A percentile compares a stretch with the other conserved stretches of the same genome.
These are phyloP conservation scores for Eustalomyia histrio DNA, from an alignment of 2,888 invertebrate species.

Conservation along the genomic window DNA sequence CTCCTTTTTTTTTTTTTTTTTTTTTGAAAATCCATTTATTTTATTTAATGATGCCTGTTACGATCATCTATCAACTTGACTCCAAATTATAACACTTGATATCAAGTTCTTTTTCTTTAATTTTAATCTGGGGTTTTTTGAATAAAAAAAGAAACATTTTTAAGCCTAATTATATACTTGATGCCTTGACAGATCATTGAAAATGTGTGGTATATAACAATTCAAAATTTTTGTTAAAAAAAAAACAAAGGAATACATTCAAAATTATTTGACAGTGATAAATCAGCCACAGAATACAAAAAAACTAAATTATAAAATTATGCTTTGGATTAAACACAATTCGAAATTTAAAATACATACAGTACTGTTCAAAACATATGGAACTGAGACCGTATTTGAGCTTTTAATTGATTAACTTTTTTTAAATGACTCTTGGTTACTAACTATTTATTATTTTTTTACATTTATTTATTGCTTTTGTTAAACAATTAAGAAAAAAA, in stretches of 20 bases:
- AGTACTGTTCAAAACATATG: no score
- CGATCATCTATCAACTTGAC: neutral
- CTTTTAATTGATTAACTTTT: no score
- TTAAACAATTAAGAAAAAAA: no score
- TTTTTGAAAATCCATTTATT: neutral
- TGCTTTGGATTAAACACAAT: neutral
- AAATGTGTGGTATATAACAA: neutral
- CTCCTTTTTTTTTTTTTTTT: neutral
- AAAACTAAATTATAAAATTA: neutral
- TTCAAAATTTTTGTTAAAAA: neutral
- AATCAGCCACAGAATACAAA: neutral
- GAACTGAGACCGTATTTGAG: no score
- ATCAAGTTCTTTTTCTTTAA: neutral
- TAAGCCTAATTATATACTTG: slow-evolving; percentile 17
- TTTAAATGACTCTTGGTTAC: no score
- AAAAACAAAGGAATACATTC: neutral
- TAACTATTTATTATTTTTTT: no score
- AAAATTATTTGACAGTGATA: neutral
- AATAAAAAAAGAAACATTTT: neutral
- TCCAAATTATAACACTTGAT: slow-evolving; percentile 18
- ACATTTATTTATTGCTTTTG: no score
- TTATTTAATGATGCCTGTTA: slow-evolving; percentile 4
- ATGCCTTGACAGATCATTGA: slow-evolving; percentile 19
- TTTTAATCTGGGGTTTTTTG: neutral
- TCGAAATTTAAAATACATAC: no score